Evolutionary conservation across 64 coral and sea anemone species (phyloP).

Genomic region (Actinia tenebrosa): DNA sequence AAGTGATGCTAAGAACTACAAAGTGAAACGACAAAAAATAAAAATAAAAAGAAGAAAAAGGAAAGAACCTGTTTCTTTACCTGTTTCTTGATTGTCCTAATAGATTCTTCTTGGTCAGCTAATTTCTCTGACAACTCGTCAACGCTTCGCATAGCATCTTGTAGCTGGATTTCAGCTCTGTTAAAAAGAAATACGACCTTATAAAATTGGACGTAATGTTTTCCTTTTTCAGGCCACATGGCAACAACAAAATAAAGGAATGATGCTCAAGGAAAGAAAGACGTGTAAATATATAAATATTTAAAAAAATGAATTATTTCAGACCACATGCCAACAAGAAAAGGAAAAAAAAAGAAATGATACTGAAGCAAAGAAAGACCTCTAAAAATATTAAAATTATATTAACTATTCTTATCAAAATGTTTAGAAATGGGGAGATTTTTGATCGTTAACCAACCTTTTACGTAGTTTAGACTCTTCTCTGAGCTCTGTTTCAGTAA

Average conservation of each 20-base stretch:
- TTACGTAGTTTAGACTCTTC: constrained; percentile 77
- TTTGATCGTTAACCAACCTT: constrained; percentile 24
- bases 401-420: no score
- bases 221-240: no score
- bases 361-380: no score
- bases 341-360: no score
- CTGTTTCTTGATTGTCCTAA: constrained; percentile 71
- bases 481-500: constrained; percentile 72
- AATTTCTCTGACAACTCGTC: constrained; percentile 84
- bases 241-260: no score
- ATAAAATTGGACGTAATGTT: no score
- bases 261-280: no score
- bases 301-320: no score
- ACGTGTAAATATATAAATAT: no score
- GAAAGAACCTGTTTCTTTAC: constrained; percentile 17
- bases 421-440: no score
- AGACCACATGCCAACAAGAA: no score
- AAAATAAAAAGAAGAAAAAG: neutral
- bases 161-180: constrained; percentile 71
- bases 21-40: neutral
- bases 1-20: neutral
- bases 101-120: constrained; percentile 55
- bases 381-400: no score
- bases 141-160: constrained; percentile 73
- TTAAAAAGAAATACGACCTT: neutral